A percentile compares a stretch with the other conserved stretches of the same genome.
Conservation (phyloP, 2,888 invertebrate species). For the Sphaerophoria taeniata region DNA sequence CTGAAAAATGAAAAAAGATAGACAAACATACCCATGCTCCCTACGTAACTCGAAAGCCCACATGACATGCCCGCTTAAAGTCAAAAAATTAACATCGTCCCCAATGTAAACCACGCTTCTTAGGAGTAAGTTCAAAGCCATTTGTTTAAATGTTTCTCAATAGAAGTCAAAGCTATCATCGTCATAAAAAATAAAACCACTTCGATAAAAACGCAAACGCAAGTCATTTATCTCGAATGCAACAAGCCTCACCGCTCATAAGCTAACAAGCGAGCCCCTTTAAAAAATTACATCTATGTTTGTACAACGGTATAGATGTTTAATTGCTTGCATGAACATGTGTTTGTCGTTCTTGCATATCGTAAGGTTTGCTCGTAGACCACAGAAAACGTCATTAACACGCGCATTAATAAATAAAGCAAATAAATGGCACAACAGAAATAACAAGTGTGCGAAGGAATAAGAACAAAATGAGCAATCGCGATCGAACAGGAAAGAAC, state of each 20-base stretch:
- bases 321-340: no score
- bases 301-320: no score
- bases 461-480: not conserved
- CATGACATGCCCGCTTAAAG: not conserved
- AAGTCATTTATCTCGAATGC: conserved; percentile 1
- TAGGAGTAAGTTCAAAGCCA: not conserved
- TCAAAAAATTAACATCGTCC: not conserved
- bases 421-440: not conserved
- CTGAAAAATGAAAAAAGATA: not conserved
- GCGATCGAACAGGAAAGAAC: not conserved
- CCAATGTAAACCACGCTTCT: not conserved
- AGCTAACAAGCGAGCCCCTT: not conserved
- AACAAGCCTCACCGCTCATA: not conserved
- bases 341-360: no score
- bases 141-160: conserved; percentile 6
- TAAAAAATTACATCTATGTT: not conserved
- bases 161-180: not conserved
- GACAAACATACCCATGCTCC: not conserved
- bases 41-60: not conserved
- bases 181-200: not conserved
- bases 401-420: not conserved
- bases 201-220: not conserved
- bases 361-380: no score
- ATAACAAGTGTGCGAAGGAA: not conserved
- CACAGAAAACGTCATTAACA: no score